Base-by-base conservation (phyloP, 2,797 vertebrate species). In the Scomberomorus guttatus region DNA sequence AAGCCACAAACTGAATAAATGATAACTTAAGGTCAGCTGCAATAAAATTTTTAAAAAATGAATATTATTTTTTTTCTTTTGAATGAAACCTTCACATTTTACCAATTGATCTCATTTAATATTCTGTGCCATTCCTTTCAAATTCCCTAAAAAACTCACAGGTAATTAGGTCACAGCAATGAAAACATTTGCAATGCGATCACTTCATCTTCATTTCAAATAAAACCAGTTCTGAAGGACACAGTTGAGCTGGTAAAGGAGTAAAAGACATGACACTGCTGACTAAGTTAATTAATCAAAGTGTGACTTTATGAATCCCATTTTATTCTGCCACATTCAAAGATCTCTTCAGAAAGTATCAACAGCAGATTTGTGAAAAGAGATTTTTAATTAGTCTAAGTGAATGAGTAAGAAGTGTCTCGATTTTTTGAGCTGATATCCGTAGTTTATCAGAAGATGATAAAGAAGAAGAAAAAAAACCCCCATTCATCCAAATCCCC, bases 401-500 rank as follows among this genome's bases (percentile, higher is more conserved):
- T 39, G 46, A 92, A 89, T 87, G 86, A 90, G 78, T 78, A 25
- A 88, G 74, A 87, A 88, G 81, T 89, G 78, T 78, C 81, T 83
- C 57, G 71, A 87, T 89, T 85, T 87, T 78, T 86, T 72, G 80
- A 44, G 73, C 83, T 89, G 86, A 92, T 93, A 92, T 83, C 82
- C 7, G 39, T 59, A 90, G 83, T 92, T 94, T 89, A 92, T 92
- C 85, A 90, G 79, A 89, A 89, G 90, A 93, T 92, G 85, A 89
- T 83, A 73, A 88, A 86, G 80, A 88, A 90, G 81, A 79, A 82
- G 29, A 58, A 22, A 55, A 57, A 50, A 50, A 64, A 64, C 20
- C 46, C 18, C 24, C 68, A 90, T 93, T 94, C 90, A 92, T 89
- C 85, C 87, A 88, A 92, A 91, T 92, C 89, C 91, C 92, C 85